Conservation (phyloP, 2,888 invertebrate genomes). For the Nemotelus nigrinus region DNA sequence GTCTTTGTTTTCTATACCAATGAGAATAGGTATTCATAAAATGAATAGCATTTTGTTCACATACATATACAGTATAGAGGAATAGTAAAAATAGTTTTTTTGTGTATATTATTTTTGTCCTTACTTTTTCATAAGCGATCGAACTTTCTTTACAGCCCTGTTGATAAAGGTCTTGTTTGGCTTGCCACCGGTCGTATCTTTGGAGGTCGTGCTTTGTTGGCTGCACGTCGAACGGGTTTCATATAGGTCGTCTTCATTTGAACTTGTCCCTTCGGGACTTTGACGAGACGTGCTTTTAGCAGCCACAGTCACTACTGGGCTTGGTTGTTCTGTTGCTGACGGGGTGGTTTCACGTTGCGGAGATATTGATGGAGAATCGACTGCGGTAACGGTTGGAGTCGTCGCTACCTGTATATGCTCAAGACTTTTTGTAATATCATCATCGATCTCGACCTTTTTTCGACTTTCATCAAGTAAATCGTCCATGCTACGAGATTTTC, state of each 20-base stretch:
- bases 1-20: slow-evolving; percentile 27
- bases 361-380: slow-evolving; percentile 8
- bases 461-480: slow-evolving; percentile 67
- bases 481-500: slow-evolving; percentile 73
- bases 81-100: slow-evolving; percentile 16
- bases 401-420: slow-evolving; percentile 57
- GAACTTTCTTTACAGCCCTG: slow-evolving; percentile 84
- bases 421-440: slow-evolving; percentile 64
- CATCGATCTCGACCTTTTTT: slow-evolving; percentile 62
- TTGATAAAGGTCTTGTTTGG: slow-evolving; percentile 85
- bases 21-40: slow-evolving; percentile 31
- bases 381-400: slow-evolving; percentile 43
- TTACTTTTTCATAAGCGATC: slow-evolving; percentile 74
- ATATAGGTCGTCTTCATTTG: slow-evolving; percentile 63
- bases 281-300: slow-evolving; percentile 54
- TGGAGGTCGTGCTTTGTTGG: slow-evolving; percentile 52
- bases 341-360: slow-evolving; percentile 29
- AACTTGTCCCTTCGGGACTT: slow-evolving; percentile 64
- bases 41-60: slow-evolving; percentile 37
- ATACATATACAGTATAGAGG: slow-evolving; percentile 32
- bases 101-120: slow-evolving; percentile 47
- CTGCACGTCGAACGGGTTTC: slow-evolving; percentile 57
- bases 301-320: slow-evolving; percentile 12
- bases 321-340: slow-evolving; percentile 37
- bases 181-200: slow-evolving; percentile 68